Evolutionary conservation across 1,140 invertebrate genomes (phyloP).

Genomic region (Drosophila triauraria): DNA sequence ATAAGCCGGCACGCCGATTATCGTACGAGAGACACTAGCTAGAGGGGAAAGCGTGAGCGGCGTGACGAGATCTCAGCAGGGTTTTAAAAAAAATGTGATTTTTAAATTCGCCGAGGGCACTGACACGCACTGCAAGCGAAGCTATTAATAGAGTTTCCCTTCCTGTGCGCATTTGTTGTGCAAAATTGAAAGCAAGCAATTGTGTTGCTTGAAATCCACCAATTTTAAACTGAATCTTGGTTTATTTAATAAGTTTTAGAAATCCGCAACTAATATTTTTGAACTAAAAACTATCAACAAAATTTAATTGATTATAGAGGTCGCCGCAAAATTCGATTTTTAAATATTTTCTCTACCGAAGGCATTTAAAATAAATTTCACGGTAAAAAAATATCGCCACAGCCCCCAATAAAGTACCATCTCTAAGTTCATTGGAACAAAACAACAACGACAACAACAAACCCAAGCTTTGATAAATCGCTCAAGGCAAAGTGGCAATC

Average conservation of each 20-base stretch:
- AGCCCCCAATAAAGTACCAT: neutral
- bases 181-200: too few species aligned
- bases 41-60: conserved; percentile 18
- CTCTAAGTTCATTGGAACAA: conserved; percentile 16
- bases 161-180: too few species aligned
- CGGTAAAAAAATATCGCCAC: neutral
- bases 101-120: too few species aligned
- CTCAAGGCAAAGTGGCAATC: conserved; percentile 3
- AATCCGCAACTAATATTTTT: too few species aligned
- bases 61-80: neutral
- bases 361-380: neutral
- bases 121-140: neutral
- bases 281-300: too few species aligned
- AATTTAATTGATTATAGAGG: too few species aligned
- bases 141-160: too few species aligned
- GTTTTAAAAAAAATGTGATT: neutral
- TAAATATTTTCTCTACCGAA: too few species aligned
- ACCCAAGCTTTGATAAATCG: conserved; percentile 21
- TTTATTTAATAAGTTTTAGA: too few species aligned
- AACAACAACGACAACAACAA: conserved; percentile 5
- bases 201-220: too few species aligned
- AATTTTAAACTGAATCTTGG: too few species aligned
- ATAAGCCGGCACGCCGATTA: conserved; percentile 50
- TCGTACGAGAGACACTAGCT: conserved; percentile 13
- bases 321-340: too few species aligned